Conservation (phyloP, 2,113 vertebrate genomes). For the Ceyx cyanopectus region DNA sequence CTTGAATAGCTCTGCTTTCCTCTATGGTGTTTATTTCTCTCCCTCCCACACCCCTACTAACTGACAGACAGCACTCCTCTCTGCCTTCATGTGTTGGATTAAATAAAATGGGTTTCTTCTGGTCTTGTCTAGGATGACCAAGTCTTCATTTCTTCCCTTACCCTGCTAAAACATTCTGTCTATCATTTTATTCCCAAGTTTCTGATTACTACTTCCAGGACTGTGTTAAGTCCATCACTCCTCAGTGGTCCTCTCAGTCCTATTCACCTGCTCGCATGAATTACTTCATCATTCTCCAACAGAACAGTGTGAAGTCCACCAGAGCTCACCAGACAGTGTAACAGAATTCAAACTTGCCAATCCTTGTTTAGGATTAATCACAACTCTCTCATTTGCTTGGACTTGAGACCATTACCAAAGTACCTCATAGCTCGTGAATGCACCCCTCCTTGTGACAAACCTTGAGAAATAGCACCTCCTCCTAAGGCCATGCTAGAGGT, state of each 20-base stretch:
- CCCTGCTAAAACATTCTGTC: not conserved
- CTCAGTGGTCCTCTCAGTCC: not conserved
- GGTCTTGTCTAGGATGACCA: not conserved
- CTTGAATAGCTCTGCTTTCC: conserved; percentile 34
- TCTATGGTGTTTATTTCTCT: not conserved
- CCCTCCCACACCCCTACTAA: not conserved
- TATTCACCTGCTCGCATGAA: not conserved
- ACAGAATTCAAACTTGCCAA: not conserved
- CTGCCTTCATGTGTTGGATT: not conserved
- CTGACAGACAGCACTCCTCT: not conserved
- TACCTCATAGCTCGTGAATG: not conserved
- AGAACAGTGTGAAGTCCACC: not conserved
- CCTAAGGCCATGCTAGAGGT: not conserved
- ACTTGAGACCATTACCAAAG: not conserved
- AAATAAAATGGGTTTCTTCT: not conserved
- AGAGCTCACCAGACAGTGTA: not conserved
- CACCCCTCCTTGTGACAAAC: not conserved
- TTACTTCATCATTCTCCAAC: not conserved
- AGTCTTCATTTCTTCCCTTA: not conserved
- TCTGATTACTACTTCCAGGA: not conserved
- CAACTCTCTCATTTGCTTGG: not conserved
- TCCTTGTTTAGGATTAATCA: not conserved
- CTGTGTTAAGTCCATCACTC: not conserved
- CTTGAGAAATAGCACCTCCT: not conserved
- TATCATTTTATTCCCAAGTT: not conserved